Conservation (phyloP, 2,113 vertebrate species). For the crab-eating macaque (Macaca fascicularis) region DNA sequence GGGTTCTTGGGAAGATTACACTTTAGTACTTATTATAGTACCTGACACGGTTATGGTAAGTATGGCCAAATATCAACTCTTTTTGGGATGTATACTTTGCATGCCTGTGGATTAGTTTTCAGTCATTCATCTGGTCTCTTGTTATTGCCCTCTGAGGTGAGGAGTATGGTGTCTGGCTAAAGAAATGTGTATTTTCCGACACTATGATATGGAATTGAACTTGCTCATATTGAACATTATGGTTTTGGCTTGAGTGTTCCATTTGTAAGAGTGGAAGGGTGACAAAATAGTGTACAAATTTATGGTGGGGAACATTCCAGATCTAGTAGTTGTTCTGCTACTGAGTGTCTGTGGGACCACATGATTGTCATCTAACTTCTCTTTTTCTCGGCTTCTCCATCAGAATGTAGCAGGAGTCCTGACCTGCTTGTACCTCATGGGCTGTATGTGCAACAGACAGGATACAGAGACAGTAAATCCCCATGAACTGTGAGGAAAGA, state of each 20-base stretch:
- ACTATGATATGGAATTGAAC: neutral
- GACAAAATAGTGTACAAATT: neutral
- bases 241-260: neutral
- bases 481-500: neutral
- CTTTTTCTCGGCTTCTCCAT: neutral
- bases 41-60: neutral
- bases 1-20: neutral
- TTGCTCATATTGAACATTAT: neutral
- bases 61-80: neutral
- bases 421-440: neutral
- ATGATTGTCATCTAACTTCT: neutral
- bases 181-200: slow-evolving; percentile 11
- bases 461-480: neutral
- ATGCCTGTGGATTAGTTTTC: neutral
- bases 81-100: neutral
- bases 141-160: neutral
- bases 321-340: neutral
- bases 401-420: neutral
- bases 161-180: neutral
- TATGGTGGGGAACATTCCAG: neutral
- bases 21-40: neutral
- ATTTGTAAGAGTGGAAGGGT: neutral
- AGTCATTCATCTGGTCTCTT: neutral
- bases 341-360: neutral
- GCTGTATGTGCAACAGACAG: neutral